Percentiles rank a stretch among this genome's conserved stretches.
These are phyloP conservation scores for Henricia sp. DNA, from an alignment of 53 echinoderm and acorn worm species.

Conservation along the genomic window DNA sequence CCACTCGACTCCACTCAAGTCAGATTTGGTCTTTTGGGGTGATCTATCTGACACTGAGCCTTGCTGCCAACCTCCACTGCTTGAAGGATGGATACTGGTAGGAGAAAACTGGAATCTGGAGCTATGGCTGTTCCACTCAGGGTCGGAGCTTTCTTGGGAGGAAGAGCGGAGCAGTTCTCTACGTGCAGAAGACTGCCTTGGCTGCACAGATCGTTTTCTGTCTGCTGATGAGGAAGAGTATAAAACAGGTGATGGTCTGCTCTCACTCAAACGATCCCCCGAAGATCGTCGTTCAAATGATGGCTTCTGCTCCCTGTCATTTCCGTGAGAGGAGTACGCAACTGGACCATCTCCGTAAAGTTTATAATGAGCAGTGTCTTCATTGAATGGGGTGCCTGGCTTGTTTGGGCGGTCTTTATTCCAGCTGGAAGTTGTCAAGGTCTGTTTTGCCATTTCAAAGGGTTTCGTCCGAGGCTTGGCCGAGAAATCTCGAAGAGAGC, in stretches of 20 bases:
- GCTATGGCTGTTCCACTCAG: conserved; percentile 19
- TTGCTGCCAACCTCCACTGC: neutral
- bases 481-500: conserved; percentile 43
- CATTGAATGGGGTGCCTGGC: conserved; percentile 2
- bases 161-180: conserved; percentile 51
- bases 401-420: conserved; percentile 10
- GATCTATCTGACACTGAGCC: conserved; percentile 9
- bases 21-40: neutral
- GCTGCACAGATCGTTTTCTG: conserved; percentile 34
- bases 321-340: conserved; percentile 23
- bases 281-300: conserved; percentile 10
- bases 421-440: neutral
- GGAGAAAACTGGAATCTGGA: too few species aligned
- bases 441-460: conserved; percentile 6
- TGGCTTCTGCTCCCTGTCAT: neutral
- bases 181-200: conserved; percentile 34
- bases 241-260: neutral
- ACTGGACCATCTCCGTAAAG: conserved; percentile 50
- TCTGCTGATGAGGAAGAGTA: conserved; percentile 25
- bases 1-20: neutral
- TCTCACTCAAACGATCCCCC: conserved; percentile 4
- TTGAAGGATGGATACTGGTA: neutral
- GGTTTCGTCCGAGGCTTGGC: conserved; percentile 8
- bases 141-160: conserved; percentile 71
- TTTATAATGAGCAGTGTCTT: conserved; percentile 44